Conservation (phyloP, 2,888 invertebrate species). For the Zaprionus obscuricornis region DNA sequence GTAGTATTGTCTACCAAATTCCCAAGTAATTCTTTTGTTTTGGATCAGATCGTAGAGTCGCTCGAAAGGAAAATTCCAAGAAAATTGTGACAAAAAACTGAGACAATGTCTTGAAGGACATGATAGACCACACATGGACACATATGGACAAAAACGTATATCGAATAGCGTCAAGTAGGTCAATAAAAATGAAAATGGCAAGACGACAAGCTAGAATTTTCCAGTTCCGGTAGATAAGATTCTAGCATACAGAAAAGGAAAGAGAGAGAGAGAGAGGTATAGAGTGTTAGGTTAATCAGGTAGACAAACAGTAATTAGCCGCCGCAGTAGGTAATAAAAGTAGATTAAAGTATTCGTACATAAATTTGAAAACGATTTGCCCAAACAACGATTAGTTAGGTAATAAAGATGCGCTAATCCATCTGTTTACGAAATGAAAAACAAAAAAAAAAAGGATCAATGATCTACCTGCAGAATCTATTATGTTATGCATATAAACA, state of each 20-base stretch:
- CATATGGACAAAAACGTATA: too few relatives aligned
- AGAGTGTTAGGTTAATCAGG: conserved; percentile 17
- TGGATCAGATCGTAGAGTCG: background rate
- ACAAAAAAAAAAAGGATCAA: conserved; percentile 2
- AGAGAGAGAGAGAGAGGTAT: background rate
- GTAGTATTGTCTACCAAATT: too few relatives aligned
- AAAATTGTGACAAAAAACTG: conserved; percentile 33
- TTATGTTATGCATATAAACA: conserved; percentile 54
- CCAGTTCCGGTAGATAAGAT: conserved; percentile 62
- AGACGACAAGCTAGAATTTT: conserved; percentile 23
- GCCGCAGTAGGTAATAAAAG: conserved; percentile 43
- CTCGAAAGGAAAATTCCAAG: conserved; percentile 31
- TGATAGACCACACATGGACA: conserved; percentile 47
- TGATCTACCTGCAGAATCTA: conserved; percentile 31
- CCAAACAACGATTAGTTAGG: conserved; percentile 42
- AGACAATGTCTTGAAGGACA: background rate
- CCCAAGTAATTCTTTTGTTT: too few relatives aligned
- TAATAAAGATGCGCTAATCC: conserved; percentile 59
- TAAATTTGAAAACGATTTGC: conserved; percentile 18
- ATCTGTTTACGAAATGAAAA: conserved; percentile 40
- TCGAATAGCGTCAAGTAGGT: conserved; percentile 52
- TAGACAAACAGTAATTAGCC: conserved; percentile 42
- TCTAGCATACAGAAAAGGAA: conserved; percentile 23
- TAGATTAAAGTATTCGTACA: too few relatives aligned
- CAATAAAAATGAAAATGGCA: conserved; percentile 43